A percentile compares a stretch with the other conserved stretches of the same genome.
phyloP scores from a whole-genome alignment of 2,113 vertebrate species.

The Ancistrus triradiatus region DNA sequence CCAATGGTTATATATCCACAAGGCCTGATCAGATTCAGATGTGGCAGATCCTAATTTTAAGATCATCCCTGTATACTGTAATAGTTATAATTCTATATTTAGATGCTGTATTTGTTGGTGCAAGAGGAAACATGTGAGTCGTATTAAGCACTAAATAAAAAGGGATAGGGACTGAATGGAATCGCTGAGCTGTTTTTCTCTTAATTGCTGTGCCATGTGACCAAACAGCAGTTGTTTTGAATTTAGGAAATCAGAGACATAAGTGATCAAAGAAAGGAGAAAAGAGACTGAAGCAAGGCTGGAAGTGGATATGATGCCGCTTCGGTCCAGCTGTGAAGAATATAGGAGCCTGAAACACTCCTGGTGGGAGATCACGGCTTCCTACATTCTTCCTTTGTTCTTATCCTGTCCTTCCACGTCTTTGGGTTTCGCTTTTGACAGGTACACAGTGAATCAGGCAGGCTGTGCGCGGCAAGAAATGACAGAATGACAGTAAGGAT shows the following conservation, averaged over 20 bases:
- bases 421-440: slow-evolving; percentile 51
- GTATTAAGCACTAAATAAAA: no score
- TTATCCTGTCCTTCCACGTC: slow-evolving; percentile 1
- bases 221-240: slow-evolving; percentile 18
- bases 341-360: slow-evolving; percentile 9
- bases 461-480: slow-evolving; percentile 27
- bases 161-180: slow-evolving; percentile 24
- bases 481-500: slow-evolving; percentile 40
- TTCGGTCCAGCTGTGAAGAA: slow-evolving; percentile 16
- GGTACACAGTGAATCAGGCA: slow-evolving; percentile 30
- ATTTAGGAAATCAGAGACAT: slow-evolving; percentile 4
- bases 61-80: no score
- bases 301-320: background rate
- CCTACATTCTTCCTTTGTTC: slow-evolving; percentile 44
- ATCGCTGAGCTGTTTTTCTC: background rate
- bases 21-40: no score
- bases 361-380: slow-evolving; percentile 41
- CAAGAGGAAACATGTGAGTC: no score
- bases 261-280: slow-evolving; percentile 16
- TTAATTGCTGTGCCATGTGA: slow-evolving; percentile 28
- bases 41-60: no score
- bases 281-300: background rate
- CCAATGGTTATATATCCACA: no score
- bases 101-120: no score
- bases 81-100: no score